Conservation (phyloP, 2,113 vertebrate species). For the Menidia beryllina region DNA sequence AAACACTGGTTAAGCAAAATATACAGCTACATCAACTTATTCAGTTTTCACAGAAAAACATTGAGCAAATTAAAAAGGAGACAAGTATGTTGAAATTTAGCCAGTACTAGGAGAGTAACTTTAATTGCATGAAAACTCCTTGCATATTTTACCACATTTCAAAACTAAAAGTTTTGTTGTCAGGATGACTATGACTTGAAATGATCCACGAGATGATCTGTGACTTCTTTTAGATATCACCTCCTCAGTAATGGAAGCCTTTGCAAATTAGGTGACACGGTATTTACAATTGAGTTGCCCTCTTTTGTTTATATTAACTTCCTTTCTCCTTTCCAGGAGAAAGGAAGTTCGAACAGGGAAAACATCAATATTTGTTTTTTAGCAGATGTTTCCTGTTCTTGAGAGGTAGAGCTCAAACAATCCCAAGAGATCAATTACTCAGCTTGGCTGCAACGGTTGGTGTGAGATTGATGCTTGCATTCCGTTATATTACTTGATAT, state of each 20-base stretch:
- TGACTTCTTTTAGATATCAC: too few relatives aligned
- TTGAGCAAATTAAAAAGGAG: neutral
- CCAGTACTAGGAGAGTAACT: neutral
- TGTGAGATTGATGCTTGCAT: slow-evolving; percentile 35
- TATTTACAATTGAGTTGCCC: too few relatives aligned
- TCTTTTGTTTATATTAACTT: neutral
- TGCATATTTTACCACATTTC: neutral
- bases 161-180: neutral
- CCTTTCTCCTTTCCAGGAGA: neutral
- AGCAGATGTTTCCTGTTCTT: slow-evolving; percentile 45
- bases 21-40: too few relatives aligned
- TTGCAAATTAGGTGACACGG: too few relatives aligned
- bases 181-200: neutral
- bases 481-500: neutral
- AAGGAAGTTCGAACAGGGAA: too few relatives aligned
- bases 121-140: neutral
- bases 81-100: neutral
- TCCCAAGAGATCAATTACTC: slow-evolving; percentile 52
- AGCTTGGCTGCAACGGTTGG: slow-evolving; percentile 40
- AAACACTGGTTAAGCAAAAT: too few relatives aligned
- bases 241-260: too few relatives aligned
- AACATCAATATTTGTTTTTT: slow-evolving; percentile 14
- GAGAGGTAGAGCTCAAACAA: slow-evolving; percentile 26
- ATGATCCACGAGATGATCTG: neutral
- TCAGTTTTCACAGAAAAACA: too few relatives aligned